phyloP scores from a whole-genome alignment of 2,797 vertebrate species.

The Molossus alvarezi region DNA sequence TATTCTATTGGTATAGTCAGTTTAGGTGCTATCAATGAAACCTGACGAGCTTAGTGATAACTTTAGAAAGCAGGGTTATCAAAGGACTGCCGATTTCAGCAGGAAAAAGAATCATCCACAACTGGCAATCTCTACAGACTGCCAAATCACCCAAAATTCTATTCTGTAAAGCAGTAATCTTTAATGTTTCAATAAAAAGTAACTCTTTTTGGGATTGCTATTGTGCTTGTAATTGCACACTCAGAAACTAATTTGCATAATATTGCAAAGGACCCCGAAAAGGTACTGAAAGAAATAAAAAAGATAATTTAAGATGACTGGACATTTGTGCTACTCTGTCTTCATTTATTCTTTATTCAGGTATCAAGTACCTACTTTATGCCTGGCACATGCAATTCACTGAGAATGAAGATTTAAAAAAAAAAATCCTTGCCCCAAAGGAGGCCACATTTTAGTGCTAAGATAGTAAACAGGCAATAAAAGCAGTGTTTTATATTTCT shows the following conservation, averaged over 20 bases:
- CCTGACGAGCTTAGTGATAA: constrained; percentile 66
- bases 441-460: not conserved
- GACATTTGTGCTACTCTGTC: constrained; percentile 58
- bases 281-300: constrained; percentile 66
- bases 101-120: constrained; percentile 76
- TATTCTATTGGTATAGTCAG: constrained; percentile 25
- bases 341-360: constrained; percentile 53
- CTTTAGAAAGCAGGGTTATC: constrained; percentile 68
- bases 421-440: not conserved
- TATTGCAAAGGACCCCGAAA: constrained; percentile 70
- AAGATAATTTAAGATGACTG: constrained; percentile 68
- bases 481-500: not conserved
- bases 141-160: constrained; percentile 82
- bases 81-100: constrained; percentile 84
- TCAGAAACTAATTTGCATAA: constrained; percentile 81
- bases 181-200: constrained; percentile 87
- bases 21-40: constrained; percentile 69
- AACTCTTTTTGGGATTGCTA: constrained; percentile 80
- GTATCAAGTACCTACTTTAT: constrained; percentile 28
- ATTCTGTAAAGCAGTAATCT: constrained; percentile 82
- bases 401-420: constrained; percentile 6
- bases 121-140: constrained; percentile 78
- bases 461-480: not conserved
- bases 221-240: constrained; percentile 80
- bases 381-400: not conserved